Evolutionary conservation across 2,797 vertebrate genomes (phyloP).

Genomic region (Acrocephalus scirpaceus): DNA sequence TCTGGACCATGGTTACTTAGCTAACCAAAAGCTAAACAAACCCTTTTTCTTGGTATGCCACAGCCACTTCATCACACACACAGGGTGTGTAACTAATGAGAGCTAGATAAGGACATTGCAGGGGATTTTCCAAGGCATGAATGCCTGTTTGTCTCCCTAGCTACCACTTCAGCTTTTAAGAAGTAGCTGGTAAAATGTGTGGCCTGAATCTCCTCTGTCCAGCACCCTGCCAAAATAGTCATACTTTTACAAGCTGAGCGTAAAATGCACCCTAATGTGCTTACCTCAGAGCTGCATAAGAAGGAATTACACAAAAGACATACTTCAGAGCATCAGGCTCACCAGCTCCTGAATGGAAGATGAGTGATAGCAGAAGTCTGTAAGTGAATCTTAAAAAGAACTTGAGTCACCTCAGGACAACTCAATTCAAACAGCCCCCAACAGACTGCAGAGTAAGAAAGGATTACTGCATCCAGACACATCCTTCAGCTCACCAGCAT

Average conservation of each 20-base stretch:
- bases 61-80: background rate
- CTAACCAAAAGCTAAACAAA: background rate
- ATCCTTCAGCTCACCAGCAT: background rate
- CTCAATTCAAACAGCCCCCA: background rate
- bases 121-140: background rate
- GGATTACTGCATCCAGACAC: background rate
- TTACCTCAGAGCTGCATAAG: background rate
- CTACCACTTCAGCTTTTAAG: background rate
- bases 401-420: background rate
- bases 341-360: background rate
- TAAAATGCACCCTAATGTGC: background rate
- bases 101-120: background rate
- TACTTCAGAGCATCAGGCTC: background rate
- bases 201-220: background rate
- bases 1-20: background rate
- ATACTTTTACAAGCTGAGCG: background rate
- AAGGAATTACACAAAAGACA: background rate
- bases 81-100: rapidly evolving
- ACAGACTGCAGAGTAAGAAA: background rate
- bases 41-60: background rate
- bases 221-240: background rate
- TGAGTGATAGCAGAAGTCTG: background rate
- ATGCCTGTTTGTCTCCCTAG: background rate
- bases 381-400: background rate
- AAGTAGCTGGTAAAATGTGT: background rate